These are phyloP conservation scores for Calephelis perditalis DNA, from an alignment of 2,888 invertebrate species.

Conservation along the genomic window DNA sequence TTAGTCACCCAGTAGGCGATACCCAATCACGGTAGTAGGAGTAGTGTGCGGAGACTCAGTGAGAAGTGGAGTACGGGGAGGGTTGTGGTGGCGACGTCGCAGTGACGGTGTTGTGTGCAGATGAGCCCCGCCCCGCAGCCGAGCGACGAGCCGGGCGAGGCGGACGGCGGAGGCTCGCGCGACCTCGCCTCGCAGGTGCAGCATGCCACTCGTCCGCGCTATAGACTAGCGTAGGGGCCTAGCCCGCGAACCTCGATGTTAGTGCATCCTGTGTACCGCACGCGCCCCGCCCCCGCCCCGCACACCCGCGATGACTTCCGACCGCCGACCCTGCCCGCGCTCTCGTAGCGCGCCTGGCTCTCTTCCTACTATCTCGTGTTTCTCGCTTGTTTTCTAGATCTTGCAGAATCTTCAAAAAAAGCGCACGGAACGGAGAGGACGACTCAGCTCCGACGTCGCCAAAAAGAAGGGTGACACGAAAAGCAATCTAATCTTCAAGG, in stretches of 20 bases:
- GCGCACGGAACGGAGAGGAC: conserved; percentile 98
- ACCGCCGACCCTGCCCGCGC: conserved; percentile 53
- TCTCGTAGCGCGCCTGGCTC: conserved; percentile 70
- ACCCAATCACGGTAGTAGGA: conserved; percentile 32
- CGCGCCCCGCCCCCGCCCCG: conserved; percentile 43
- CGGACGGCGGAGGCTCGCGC: conserved; percentile 64
- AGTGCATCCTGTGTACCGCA: conserved; percentile 52
- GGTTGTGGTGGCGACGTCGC: conserved; percentile 61
- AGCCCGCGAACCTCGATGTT: conserved; percentile 69
- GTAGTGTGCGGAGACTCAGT: conserved; percentile 66
- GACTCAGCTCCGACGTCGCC: conserved; percentile 94
- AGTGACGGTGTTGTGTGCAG: conserved; percentile 75
- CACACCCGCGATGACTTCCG: conserved; percentile 51
- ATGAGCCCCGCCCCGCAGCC: conserved; percentile 74
- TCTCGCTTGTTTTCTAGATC: conserved; percentile 96
- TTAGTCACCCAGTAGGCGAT: conserved; percentile 36
- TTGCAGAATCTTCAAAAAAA: conserved; percentile 99
- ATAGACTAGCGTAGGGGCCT: conserved; percentile 60
- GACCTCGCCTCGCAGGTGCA: conserved; percentile 71
- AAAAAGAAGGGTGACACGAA: conserved; percentile 96
- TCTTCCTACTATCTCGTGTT: conserved; percentile 90
- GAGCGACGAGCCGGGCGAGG: conserved; percentile 62
- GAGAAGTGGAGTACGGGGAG: conserved; percentile 72
- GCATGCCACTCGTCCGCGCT: conserved; percentile 54
- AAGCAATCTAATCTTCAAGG: conserved; percentile 99